Evolutionary conservation across 2,797 vertebrate species (phyloP), one percentile per base, ranked within the genome.

Genomic region (Syndactyla subalaris): DNA sequence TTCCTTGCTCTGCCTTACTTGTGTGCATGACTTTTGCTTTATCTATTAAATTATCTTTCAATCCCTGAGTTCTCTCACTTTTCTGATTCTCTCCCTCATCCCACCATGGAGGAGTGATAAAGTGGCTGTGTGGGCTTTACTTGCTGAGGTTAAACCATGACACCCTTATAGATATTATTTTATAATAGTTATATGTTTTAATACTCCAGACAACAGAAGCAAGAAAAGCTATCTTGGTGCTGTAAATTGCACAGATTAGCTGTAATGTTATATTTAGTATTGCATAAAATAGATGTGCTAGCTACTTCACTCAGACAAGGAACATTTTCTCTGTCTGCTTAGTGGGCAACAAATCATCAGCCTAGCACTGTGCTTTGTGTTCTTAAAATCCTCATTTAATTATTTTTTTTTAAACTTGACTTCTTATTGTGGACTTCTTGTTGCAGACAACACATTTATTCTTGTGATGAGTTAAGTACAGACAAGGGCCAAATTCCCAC

Each of bases 161-260:
- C 89, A 67, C 9, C 2, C 86, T 63, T 46, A 26, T 43, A 95
- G 87, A 61, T 52, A 80, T 29, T 92, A 75, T 95, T 96, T 97
- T 89, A 93, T 70, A 91, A 39, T 30, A 80, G 82, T 93, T 93
- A 78, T 75, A 49, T 51, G 61, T 92, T 97, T 97, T 96, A 88
- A 95, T 93, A 92, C 93, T 34, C 71, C 61, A 88, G 63, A 90
- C 71, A 91, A 89, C 78, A 93, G 92, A 88, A 75, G 68, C 59
- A 96, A 65, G 36, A 81, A 89, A 88, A 88, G 59, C 51, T 96
- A 88, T 97, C 46, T 81, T 67, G 58, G 23, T 90, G 34, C 57
- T 89, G 81, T 87, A 97, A 98, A 97, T 94, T 91, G 58, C 95
- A 90, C 85, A 95, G 92, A 97, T 92, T 94, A 76, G 51, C 90